Evolutionary conservation across 2,797 vertebrate species (phyloP), one percentile per base, ranked within the genome.

Genomic region (Anguilla megastoma): DNA sequence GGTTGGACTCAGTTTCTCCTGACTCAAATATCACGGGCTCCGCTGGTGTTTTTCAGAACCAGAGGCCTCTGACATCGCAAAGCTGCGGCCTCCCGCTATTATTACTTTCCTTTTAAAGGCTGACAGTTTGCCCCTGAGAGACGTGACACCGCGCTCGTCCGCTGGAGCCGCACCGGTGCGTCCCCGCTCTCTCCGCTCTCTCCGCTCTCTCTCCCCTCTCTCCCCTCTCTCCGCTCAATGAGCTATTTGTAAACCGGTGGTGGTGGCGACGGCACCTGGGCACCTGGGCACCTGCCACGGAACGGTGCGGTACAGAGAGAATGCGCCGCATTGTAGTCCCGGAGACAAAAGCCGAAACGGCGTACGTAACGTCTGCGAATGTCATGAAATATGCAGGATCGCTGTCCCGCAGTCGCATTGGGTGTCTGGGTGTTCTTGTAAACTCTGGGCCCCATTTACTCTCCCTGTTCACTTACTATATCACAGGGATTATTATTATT

Each of bases 31-130:
- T 96, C 95, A 95, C 90, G 91, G 89, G 95, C 94, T 41, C 95
- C 92, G 93, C 95, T 94, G 94, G 94, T 95, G 94, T 95, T 96
- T 95, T 94, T 95, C 93, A 94, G 84, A 90, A 74, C 56, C 4
- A 94, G 94, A 92, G 94, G 94, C 92, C 92, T 94, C 93, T 94
- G 94, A 95, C 92, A 93, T 92, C 92, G 93, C 93, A 94, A 93
- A 54, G 93, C 95, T 92, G 93, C 94, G 94, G 94, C 93, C 94
- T 94, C 86, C 88, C 90, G 94, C 95, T 96, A 95, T 96, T 96
- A 96, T 96, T 96, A 96, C 95, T 95, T 94, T 94, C 91, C 94
- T 95, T 95, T 95, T 94, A 95, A 95, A 96, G 95, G 95, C 94
- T 96, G 95, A 95, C 95, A 95, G 95, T 94, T 84, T 91, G 91